These are phyloP conservation scores for Eulithis testata DNA, from an alignment of 2,888 invertebrate species.

Conservation along the genomic window DNA sequence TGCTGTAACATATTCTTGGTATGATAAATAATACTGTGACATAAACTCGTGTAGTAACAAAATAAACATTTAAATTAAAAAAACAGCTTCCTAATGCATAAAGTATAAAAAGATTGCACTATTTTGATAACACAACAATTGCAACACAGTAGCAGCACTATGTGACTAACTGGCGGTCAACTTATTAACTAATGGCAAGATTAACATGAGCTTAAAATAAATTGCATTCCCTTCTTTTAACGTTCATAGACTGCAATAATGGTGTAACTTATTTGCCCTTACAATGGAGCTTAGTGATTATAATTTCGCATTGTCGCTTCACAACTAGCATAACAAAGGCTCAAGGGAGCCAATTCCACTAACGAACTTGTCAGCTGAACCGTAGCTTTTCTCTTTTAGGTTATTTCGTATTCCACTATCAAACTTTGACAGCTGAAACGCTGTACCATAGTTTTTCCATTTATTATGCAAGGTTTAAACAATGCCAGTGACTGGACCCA, in stretches of 20 bases:
- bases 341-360: too few species aligned
- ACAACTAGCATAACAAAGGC: too few species aligned
- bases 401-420: too few species aligned
- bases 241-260: background rate
- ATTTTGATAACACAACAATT: conserved; percentile 14
- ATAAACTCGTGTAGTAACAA: conserved; percentile 26
- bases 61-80: conserved; percentile 20
- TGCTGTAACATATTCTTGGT: conserved; percentile 33
- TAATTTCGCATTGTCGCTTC: too few species aligned
- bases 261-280: too few species aligned
- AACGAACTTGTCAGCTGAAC: too few species aligned
- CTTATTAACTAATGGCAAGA: conserved; percentile 61
- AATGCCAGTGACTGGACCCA: too few species aligned
- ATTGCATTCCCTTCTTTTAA: conserved; percentile 30
- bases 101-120: conserved; percentile 4
- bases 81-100: conserved; percentile 15
- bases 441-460: too few species aligned
- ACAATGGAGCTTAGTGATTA: too few species aligned
- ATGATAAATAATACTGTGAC: conserved; percentile 42
- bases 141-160: conserved; percentile 31
- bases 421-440: too few species aligned
- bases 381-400: too few species aligned
- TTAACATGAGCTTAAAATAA: conserved; percentile 57
- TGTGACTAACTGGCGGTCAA: conserved; percentile 30
- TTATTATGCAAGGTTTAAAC: too few species aligned